Evolutionary conservation across 2,888 invertebrate genomes (phyloP).

Genomic region (Buathra laborator): DNA sequence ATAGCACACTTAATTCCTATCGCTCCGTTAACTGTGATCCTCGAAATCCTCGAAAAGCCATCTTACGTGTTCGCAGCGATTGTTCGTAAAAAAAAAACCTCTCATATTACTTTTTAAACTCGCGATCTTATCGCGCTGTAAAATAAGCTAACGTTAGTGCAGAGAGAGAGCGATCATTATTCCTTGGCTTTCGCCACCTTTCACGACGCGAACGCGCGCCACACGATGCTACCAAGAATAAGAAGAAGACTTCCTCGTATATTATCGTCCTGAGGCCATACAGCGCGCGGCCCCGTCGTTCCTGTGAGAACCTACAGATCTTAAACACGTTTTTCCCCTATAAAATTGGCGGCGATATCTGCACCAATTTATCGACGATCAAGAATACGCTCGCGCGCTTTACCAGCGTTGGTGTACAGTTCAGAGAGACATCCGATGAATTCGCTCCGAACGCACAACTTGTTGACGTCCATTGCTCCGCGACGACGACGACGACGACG

Average conservation of each 20-base stretch:
- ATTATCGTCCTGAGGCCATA: conserved; percentile 71
- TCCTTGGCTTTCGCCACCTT: conserved; percentile 58
- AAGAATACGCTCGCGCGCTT: conserved; percentile 26
- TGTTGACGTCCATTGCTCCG: conserved; percentile 71
- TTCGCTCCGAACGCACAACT: conserved; percentile 73
- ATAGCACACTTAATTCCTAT: background rate
- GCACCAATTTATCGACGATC: conserved; percentile 80
- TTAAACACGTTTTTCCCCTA: conserved; percentile 78
- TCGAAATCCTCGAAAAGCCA: background rate
- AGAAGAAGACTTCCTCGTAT: conserved; percentile 64
- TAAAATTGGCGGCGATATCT: conserved; percentile 83
- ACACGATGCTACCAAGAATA: conserved; percentile 50
- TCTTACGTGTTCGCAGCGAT: background rate
- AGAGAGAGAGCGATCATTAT: conserved; percentile 52
- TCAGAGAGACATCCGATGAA: conserved; percentile 53
- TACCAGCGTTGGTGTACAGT: background rate
- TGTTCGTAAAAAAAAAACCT: conserved; percentile 19
- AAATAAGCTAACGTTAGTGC: conserved; percentile 62
- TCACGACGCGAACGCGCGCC: conserved; percentile 36
- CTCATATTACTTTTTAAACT: conserved; percentile 40
- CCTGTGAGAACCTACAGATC: conserved; percentile 69
- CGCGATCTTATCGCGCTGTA: conserved; percentile 50
- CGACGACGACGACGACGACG: too few species aligned
- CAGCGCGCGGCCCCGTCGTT: conserved; percentile 53
- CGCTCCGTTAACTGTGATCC: background rate